Conservation (phyloP, 2,797 vertebrate genomes). For the Cryptoblepharus egeriae region DNA sequence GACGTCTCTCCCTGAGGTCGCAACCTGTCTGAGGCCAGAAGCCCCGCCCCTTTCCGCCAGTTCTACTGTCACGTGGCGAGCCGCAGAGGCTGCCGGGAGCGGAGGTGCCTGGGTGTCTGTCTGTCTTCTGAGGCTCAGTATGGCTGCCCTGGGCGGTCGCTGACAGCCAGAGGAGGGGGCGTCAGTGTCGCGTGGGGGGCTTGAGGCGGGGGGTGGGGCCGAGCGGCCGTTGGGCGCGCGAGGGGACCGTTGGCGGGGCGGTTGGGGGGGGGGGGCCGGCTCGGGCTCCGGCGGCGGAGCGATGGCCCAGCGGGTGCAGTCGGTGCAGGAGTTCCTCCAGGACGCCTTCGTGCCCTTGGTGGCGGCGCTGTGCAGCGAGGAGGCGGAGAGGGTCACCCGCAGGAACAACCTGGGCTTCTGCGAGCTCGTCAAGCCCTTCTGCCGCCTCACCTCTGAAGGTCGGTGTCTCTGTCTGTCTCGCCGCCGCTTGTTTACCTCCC, state of each 20-base stretch:
- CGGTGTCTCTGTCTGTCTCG: no score
- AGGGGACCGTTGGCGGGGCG: no score
- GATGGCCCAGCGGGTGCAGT: conserved; percentile 96
- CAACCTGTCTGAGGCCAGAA: not conserved
- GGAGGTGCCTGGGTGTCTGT: conserved; percentile 61
- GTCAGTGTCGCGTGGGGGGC: conserved; percentile 1
- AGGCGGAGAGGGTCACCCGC: conserved; percentile 90
- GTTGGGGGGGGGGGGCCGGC: conserved; percentile 28
- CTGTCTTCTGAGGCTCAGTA: conserved; percentile 60
- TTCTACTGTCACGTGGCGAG: conserved; percentile 69
- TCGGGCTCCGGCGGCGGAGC: conserved; percentile 41
- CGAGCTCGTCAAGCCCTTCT: conserved; percentile 94
- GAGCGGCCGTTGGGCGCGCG: no score
- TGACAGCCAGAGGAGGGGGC: conserved; percentile 21
- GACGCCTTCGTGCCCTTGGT: conserved; percentile 97
- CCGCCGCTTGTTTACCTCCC: no score
- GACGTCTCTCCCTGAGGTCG: no score
- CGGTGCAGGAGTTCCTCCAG: conserved; percentile 96
- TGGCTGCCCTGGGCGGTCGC: conserved; percentile 62
- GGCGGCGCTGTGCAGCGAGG: conserved; percentile 93
- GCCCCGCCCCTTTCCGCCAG: accelerated
- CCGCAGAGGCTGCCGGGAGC: conserved; percentile 70
- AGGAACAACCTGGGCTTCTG: conserved; percentile 93
- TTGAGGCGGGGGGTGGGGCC: no score
- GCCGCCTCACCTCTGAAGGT: conserved; percentile 97